Evolutionary conservation across 2,888 invertebrate species (phyloP).

Genomic region (Ditula angustiorana): DNA sequence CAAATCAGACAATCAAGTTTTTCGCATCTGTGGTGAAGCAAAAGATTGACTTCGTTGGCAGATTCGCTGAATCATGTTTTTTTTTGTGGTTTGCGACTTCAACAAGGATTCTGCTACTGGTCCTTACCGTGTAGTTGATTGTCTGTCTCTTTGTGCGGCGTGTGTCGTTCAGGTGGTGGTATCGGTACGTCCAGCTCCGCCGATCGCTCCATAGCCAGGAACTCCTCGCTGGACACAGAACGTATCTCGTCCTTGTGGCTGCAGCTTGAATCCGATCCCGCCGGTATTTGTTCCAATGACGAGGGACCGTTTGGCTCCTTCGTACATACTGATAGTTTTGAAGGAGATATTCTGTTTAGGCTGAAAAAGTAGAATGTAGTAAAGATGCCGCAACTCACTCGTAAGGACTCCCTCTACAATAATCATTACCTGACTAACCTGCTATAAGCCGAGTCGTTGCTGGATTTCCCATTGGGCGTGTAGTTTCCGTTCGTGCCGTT

Average conservation of each 20-base stretch:
- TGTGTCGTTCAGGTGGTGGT: constrained; percentile 55
- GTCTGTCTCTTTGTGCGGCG: constrained; percentile 61
- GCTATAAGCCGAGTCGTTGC: constrained; percentile 92
- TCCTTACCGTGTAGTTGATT: constrained; percentile 43
- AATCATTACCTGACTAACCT: constrained; percentile 88
- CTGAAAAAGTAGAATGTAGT: constrained; percentile 51
- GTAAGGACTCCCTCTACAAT: background rate
- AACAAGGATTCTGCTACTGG: background rate
- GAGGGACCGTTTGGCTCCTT: constrained; percentile 69
- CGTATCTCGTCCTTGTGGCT: constrained; percentile 72
- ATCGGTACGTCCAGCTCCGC: constrained; percentile 68
- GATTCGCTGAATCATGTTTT: no score
- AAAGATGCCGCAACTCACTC: background rate
- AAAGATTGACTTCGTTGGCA: no score
- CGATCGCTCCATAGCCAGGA: constrained; percentile 80
- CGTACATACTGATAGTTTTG: constrained; percentile 75
- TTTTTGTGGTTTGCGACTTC: no score
- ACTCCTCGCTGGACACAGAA: constrained; percentile 78
- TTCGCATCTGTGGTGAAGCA: no score
- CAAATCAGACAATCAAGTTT: no score
- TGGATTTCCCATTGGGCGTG: constrained; percentile 73
- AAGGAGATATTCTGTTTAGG: constrained; percentile 78
- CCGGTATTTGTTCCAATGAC: constrained; percentile 66
- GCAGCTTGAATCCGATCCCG: constrained; percentile 69
- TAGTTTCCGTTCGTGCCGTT: constrained; percentile 68